Percentiles rank a stretch among this genome's conserved stretches.
These are phyloP conservation scores for Helarctos malayanus DNA, from an alignment of 2,797 vertebrate genomes.

Conservation along the genomic window DNA sequence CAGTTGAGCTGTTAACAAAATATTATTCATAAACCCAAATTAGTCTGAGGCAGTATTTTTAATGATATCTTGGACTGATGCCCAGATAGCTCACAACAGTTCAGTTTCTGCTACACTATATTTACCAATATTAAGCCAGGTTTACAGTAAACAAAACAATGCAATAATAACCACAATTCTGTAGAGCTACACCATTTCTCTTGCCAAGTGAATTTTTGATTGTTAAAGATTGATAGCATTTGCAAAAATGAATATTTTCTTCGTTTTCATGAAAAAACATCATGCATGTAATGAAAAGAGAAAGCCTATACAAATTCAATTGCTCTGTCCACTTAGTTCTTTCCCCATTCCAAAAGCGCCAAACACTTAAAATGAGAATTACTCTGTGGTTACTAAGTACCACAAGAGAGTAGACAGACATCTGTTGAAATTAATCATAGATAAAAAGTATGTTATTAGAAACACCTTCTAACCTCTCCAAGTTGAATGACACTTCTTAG, in stretches of 20 bases:
- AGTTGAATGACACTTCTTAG: background rate
- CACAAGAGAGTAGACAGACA: background rate
- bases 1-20: slow-evolving; percentile 85
- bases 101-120: slow-evolving; percentile 80
- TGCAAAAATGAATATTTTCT: slow-evolving; percentile 55
- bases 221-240: slow-evolving; percentile 69
- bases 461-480: background rate
- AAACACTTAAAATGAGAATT: background rate
- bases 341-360: background rate
- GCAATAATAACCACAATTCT: slow-evolving; percentile 79
- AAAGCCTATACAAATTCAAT: slow-evolving; percentile 22
- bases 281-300: slow-evolving; percentile 44
- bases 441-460: background rate
- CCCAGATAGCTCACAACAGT: slow-evolving; percentile 84
- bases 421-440: background rate
- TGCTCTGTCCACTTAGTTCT: slow-evolving; percentile 47
- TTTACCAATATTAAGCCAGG: slow-evolving; percentile 77
- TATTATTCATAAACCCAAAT: slow-evolving; percentile 85
- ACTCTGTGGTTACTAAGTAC: background rate
- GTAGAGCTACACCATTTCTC: slow-evolving; percentile 61
- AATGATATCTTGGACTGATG: slow-evolving; percentile 84
- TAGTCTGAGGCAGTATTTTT: slow-evolving; percentile 87
- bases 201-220: slow-evolving; percentile 72
- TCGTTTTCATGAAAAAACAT: slow-evolving; percentile 58
- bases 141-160: slow-evolving; percentile 84